Evolutionary conservation across 2,888 invertebrate genomes (phyloP).

Genomic region (Acanthosepion pharaonis): DNA sequence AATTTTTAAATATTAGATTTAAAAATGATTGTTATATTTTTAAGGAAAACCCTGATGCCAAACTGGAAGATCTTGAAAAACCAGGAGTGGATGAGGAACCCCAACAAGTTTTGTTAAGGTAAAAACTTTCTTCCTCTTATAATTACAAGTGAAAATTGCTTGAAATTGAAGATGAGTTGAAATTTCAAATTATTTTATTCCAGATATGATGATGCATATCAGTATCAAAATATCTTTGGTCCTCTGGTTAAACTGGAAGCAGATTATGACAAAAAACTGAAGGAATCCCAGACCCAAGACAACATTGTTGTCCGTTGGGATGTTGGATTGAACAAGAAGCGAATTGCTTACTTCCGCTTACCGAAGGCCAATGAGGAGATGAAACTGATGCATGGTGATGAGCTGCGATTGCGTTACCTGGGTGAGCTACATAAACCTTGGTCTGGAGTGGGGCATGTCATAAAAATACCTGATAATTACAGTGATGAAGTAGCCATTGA

Average conservation of each 20-base stretch:
- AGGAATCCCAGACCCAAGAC: conserved; percentile 98
- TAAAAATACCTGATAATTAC: conserved; percentile 82
- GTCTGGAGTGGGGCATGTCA: conserved; percentile 98
- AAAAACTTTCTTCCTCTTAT: not conserved
- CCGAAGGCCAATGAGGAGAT: conserved; percentile 98
- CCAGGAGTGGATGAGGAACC: conserved; percentile 99
- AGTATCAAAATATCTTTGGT: conserved; percentile 98
- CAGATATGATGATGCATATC: conserved; percentile 98
- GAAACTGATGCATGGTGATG: conserved; percentile 99
- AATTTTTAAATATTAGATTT: not conserved
- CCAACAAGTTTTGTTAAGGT: conserved; percentile 84
- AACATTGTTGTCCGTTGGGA: conserved; percentile 99
- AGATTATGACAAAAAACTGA: conserved; percentile 96
- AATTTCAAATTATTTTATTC: conserved; percentile 62
- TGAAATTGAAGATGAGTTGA: not conserved
- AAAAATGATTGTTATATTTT: not conserved
- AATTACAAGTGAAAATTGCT: not conserved
- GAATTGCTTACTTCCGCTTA: conserved; percentile 96
- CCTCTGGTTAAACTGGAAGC: conserved; percentile 97
- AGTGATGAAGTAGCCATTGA: conserved; percentile 99
- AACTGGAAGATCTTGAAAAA: conserved; percentile 97
- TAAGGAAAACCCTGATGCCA: conserved; percentile 93
- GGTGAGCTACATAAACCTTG: conserved; percentile 95
- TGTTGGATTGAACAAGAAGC: conserved; percentile 97
- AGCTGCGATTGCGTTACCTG: conserved; percentile 89